Evolutionary conservation across 2,888 invertebrate genomes (phyloP).

Genomic region (Rhingia rostrata): DNA sequence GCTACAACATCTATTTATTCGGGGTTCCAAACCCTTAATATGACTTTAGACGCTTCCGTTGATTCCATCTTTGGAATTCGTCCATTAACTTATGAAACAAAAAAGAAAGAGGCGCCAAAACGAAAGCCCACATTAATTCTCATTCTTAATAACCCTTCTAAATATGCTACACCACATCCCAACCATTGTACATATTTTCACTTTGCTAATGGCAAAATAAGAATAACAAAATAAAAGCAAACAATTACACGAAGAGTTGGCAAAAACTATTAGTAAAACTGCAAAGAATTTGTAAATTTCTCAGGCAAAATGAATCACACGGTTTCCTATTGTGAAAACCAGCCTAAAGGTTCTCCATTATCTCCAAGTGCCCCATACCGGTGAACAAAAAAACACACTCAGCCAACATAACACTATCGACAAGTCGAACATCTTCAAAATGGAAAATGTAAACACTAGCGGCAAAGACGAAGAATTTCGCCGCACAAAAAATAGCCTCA

Average conservation of each 20-base stretch:
- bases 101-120: too few species aligned
- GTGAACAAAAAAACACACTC: background rate
- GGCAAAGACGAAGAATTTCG: constrained; percentile 12
- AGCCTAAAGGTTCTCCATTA: constrained; percentile 3
- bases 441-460: constrained; percentile 29
- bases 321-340: background rate
- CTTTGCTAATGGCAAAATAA: background rate
- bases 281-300: constrained; percentile 23
- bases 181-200: background rate
- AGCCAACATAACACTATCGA: background rate
- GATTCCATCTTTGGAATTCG: too few species aligned
- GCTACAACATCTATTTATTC: too few species aligned
- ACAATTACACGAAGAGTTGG: background rate
- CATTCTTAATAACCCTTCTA: background rate
- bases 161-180: background rate
- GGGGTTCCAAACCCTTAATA: too few species aligned
- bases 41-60: too few species aligned
- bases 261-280: background rate
- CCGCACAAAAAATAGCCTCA: constrained; percentile 17
- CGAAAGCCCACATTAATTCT: background rate
- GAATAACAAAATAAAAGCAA: constrained; percentile 15
- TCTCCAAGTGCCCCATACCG: constrained; percentile 14
- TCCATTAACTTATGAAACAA: too few species aligned
- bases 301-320: constrained; percentile 23
- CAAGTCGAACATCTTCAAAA: constrained; percentile 19